Conservation (phyloP, 2,797 vertebrate species). For the Chiroxiphia lanceolata region DNA sequence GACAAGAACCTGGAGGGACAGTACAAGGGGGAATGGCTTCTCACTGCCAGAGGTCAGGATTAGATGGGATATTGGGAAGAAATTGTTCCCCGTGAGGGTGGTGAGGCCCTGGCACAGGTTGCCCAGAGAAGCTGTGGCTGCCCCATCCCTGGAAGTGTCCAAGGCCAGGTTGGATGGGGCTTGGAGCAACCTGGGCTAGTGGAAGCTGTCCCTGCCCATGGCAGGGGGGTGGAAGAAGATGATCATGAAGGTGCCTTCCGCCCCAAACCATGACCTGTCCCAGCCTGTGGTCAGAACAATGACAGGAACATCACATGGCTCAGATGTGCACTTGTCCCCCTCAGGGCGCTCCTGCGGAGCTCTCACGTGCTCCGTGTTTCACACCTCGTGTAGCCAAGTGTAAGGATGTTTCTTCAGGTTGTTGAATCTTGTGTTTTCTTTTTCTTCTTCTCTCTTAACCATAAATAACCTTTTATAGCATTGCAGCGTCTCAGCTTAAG, state of each 20-base stretch:
- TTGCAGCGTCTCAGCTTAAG: background rate
- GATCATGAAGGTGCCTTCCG: rapidly evolving
- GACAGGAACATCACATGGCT: background rate
- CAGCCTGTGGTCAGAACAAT: background rate
- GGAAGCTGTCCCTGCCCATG: background rate
- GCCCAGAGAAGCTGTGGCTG: background rate
- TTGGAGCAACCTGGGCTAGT: background rate
- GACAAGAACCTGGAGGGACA: background rate
- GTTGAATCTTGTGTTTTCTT: background rate
- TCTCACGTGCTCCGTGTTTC: background rate
- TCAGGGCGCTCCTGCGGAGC: background rate
- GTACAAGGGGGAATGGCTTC: background rate
- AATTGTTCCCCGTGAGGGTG: background rate
- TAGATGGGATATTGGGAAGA: background rate
- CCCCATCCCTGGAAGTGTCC: background rate
- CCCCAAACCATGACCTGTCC: background rate
- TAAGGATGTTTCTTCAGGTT: background rate
- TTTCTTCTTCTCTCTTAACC: background rate
- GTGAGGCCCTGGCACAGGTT: background rate
- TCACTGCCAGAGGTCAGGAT: background rate
- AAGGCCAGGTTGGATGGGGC: background rate
- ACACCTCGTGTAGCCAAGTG: background rate
- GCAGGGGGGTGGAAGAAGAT: rapidly evolving
- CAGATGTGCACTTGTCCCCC: background rate
- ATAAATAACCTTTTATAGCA: background rate